Evolutionary conservation across 2,113 vertebrate species (phyloP), one percentile per base, ranked within the genome.

Genomic region (Cyprinus carpio): DNA sequence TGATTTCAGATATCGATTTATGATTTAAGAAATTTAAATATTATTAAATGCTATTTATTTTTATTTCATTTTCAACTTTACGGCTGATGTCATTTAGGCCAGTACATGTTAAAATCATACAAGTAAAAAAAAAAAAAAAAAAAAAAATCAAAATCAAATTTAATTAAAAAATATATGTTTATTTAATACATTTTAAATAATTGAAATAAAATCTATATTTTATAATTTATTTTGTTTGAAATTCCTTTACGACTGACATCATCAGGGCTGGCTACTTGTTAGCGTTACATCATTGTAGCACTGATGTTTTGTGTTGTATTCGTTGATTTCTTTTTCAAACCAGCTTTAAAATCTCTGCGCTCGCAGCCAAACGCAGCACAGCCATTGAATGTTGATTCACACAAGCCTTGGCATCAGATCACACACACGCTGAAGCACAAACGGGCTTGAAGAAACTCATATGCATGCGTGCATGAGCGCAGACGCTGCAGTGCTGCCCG

Each of bases 401-500:
- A 88, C 82, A 25, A 81, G 87, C 85, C 83, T 54, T 90, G 54
- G 84, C 62, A 12, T 27, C 8, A 56, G 43, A 77, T 37, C 37
- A 71, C 20, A 64, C 46, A 82, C 79, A 89, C 75, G 86, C 91
- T 91, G 89, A 95, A 94, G 94, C 94, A 94, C 94, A 94, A 94
- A 89, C 81, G 85, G 91, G 88, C 91, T 92, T 89, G 91, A 84
- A 89, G 87, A 62, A 87, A 90, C 88, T 91, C 89, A 85, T 90
- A 92, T 90, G 92, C 93, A 95, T 90, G 92, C 89, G 91, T 93
- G 94, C 93, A 92, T 91, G 93, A 91, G 92, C 89, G 84, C 90
- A 56, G 78, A 93, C 2, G 82, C 91, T 88, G 74, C 18, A 56
- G 54, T 62, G 37, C 37, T 7, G 37, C 6, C 37, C 37, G 6